Evolutionary conservation across 2,797 vertebrate species (phyloP).

Genomic region (Bradypodion pumilum): DNA sequence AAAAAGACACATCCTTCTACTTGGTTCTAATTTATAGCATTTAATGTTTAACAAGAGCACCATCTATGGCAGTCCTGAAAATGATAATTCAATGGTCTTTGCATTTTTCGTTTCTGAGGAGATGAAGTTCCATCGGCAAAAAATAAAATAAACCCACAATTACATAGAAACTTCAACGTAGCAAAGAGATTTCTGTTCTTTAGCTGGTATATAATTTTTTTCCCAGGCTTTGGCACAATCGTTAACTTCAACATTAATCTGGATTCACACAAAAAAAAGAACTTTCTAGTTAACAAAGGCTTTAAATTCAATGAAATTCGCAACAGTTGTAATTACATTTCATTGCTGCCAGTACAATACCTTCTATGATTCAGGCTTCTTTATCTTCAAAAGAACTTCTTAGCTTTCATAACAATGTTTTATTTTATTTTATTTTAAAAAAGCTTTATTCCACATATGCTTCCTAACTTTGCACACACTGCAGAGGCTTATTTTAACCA

Average conservation of each 20-base stretch:
- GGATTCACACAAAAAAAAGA: neutral
- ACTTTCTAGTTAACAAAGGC: neutral
- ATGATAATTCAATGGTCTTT: neutral
- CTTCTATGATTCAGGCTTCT: neutral
- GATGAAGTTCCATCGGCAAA: neutral
- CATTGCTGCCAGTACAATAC: neutral
- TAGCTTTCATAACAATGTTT: neutral
- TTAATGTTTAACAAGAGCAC: neutral
- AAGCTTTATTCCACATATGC: neutral
- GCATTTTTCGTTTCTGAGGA: constrained; percentile 9
- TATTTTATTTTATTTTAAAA: neutral
- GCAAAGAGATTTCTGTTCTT: neutral
- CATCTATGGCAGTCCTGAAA: neutral
- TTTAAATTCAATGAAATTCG: constrained; percentile 9
- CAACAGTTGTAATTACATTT: neutral
- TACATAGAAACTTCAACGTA: neutral
- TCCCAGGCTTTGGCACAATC: constrained; percentile 13
- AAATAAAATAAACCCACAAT: neutral
- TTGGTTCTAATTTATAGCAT: neutral
- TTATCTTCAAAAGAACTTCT: constrained; percentile 27
- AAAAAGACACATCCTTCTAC: neutral
- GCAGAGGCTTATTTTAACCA: neutral
- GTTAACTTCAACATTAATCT: neutral
- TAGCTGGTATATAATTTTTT: neutral
- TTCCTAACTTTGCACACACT: neutral